Base-by-base conservation (phyloP, 2,113 vertebrate genomes). In the Sinocyclocheilus rhinocerous region DNA sequence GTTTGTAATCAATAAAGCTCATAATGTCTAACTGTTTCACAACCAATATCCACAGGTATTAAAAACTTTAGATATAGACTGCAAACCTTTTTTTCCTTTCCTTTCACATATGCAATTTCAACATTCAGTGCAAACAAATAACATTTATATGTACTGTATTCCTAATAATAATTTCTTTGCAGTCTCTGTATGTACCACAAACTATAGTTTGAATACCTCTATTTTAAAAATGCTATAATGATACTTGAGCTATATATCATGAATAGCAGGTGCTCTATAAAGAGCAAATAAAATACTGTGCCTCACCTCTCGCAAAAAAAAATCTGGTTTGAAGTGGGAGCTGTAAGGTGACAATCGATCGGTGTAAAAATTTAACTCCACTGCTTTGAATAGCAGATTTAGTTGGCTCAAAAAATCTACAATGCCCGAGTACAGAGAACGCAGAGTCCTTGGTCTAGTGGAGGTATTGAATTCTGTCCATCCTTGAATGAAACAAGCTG, bases 401-500 rank as follows among this genome's bases (percentile, higher is more conserved):
- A 42, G 76, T 55, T 42, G 61, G 59, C 45, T 63, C 6, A n/a
- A 45, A 22, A 76, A 76, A 87, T 52, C 59, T 81, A 36, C 36
- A 61, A 15, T 50, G 63, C 50, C 24, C 18, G 33, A 69, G 36
- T 33, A 42, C 76, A 39, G 75, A 84, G 11, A 67, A 36, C n/a
- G 3, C 5, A 6, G 12, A 81, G 33, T 76, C 26, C 24, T 67
- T 86, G 36, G 76, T 83, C 70, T 61, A 63, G n/a, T 55, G 12
- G 24, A 83, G 36, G 72, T 67, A 61, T 85, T 67, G 50, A 75
- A 57, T 70, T 76, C 12, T 48, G 76, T 55, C 18, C 29, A 9
- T 26, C 26, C 36, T 79, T 50, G 42, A 87, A 18, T 48, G 50
- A 73, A 75, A 84, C 57, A 81, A 82, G 70, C 76, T 84, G n/a